A percentile compares a stretch with the other conserved stretches of the same genome.
phyloP scores from a whole-genome alignment of 2,113 vertebrate species.

The Catagonus wagneri region DNA sequence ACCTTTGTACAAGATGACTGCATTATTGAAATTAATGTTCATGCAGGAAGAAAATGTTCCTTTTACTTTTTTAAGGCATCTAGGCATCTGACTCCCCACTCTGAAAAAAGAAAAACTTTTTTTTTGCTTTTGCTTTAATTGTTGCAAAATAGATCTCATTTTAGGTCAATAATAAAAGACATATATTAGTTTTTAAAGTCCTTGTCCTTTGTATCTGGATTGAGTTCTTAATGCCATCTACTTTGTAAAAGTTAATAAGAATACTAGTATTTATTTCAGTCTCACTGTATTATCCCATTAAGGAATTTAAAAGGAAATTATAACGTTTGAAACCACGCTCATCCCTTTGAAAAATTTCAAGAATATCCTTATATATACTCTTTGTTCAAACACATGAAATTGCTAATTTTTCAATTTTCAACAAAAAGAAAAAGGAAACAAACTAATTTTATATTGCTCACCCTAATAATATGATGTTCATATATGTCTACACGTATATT shows the following conservation, averaged over 20 bases:
- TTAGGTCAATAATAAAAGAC: neutral
- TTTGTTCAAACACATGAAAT: neutral
- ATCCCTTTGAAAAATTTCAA: neutral
- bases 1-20: too few relatives aligned
- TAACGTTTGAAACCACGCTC: neutral
- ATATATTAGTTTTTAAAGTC: neutral
- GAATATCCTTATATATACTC: neutral
- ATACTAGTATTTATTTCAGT: neutral
- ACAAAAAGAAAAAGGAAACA: neutral
- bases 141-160: neutral
- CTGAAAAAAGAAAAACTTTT: neutral
- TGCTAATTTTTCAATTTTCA: neutral
- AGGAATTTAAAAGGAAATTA: neutral
- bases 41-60: neutral
- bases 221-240: neutral
- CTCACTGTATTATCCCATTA: neutral
- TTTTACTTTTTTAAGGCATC: neutral
- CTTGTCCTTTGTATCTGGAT: slow-evolving; percentile 31
- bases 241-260: neutral
- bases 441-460: neutral
- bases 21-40: neutral
- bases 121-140: neutral
- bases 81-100: neutral
- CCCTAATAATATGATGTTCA: neutral
- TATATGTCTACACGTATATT: neutral